phyloP scores from a whole-genome alignment of 2,113 vertebrate genomes.

The Promerops cafer region DNA sequence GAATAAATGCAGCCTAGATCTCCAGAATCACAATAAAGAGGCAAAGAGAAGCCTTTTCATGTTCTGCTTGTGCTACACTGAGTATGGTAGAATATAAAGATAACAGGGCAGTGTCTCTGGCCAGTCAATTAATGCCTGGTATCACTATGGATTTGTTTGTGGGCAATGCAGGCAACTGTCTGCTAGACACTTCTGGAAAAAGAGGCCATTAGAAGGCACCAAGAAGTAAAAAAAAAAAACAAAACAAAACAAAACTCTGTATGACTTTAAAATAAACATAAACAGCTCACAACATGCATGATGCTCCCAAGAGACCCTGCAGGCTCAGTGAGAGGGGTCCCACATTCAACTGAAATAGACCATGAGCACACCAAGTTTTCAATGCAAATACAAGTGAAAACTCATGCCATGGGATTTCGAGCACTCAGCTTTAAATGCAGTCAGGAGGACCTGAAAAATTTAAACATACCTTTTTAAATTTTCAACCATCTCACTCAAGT shows the following conservation, averaged over 20 bases:
- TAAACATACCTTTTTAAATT: not conserved
- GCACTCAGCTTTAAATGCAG: not conserved
- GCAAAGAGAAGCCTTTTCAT: not conserved
- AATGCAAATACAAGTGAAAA: not conserved
- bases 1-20: not conserved
- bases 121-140: not conserved
- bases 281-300: not conserved
- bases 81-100: not conserved
- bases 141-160: not conserved
- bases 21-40: not conserved
- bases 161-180: not conserved
- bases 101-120: not conserved
- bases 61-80: not conserved
- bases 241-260: accelerated
- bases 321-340: not conserved
- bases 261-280: not conserved
- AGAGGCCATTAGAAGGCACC: not conserved
- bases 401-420: not conserved
- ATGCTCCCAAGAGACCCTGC: not conserved
- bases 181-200: not conserved
- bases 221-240: not conserved
- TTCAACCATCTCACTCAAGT: not conserved
- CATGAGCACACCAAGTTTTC: not conserved
- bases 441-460: not conserved
- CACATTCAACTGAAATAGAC: not conserved